Evolutionary conservation across 2,888 invertebrate species (phyloP), one percentile per base, ranked within the genome.

Genomic region (Protodeltote pygarga): DNA sequence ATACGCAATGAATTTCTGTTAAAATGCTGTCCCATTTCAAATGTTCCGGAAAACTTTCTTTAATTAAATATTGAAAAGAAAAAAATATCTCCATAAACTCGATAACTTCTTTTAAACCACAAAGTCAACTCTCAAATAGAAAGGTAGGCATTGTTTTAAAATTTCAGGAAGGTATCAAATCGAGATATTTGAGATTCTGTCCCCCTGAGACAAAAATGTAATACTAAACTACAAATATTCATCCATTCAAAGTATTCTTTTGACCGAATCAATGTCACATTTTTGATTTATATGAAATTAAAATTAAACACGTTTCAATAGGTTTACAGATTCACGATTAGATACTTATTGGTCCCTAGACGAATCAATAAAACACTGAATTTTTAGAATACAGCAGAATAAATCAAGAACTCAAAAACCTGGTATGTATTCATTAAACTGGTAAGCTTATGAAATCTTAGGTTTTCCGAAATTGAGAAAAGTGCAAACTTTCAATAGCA

Each of bases 1-100:
- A 47, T 47, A 13, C 33, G 33, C 19, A 51, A 51, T 63, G 3
- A 51, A 44, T 48, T 62, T 40, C 37, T 19, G 16, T 21, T 33
- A 24, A 24, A 35, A 39, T 20, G 28, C 10, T 28, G 8, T 14
- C 16, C 4, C 27, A 40, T 28, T 5, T 20, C 62, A 33, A 55
- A 41, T 34, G 37, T 54, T 11, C 31, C 6, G 21, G 11, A 33
- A 47, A 45, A 33, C 10, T 33, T 40, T 25, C 3, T 0, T 16
- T 19, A 35, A 29, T 47, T 29, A 23, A 38, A 10, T 5, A 21
- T 8, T 3, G n/a, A 14, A 19, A 13, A 45, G 23, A 14, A 42
- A 23, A 44, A 31, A 13, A 11, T 13, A n/a, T 25, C 5, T 15
- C 16, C 5, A 19, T 34, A 25, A 38, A 34, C n/a, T 33, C 3